Evolutionary conservation across 2,888 invertebrate species (phyloP).

Genomic region (Caenorhabditis sp.): DNA sequence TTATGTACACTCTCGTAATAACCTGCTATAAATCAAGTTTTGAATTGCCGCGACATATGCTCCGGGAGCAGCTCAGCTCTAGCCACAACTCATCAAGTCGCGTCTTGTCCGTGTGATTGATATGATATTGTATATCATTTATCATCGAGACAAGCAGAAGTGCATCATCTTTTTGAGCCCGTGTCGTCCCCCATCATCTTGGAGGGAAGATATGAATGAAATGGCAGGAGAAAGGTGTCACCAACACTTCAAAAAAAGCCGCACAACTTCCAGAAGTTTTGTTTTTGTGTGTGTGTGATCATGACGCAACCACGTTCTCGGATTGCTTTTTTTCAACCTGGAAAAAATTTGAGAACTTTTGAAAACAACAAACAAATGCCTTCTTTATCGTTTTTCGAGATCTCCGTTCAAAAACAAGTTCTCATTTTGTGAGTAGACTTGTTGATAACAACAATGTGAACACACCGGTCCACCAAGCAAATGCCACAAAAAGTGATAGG

Average conservation of each 20-base stretch:
- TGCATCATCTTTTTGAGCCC: slow-evolving; percentile 17
- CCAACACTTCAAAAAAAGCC: slow-evolving; percentile 23
- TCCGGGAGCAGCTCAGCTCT: not conserved
- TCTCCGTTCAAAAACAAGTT: not conserved
- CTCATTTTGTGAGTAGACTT: not conserved
- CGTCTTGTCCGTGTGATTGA: slow-evolving; percentile 55
- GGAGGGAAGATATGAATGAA: slow-evolving; percentile 22
- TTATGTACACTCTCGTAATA: slow-evolving; percentile 15
- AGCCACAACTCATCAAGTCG: slow-evolving; percentile 7
- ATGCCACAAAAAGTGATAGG: slow-evolving; percentile 43
- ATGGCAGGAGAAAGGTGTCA: slow-evolving; percentile 35
- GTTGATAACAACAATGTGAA: slow-evolving; percentile 46
- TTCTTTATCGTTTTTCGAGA: not conserved
- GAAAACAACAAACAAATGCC: not conserved
- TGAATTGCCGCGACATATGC: slow-evolving; percentile 32
- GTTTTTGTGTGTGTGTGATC: not conserved
- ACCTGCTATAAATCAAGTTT: slow-evolving; percentile 26
- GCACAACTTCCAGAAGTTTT: slow-evolving; percentile 7
- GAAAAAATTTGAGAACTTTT: not conserved
- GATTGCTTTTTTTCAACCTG: not conserved
- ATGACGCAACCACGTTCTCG: slow-evolving; percentile 1
- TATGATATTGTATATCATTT: slow-evolving; percentile 56
- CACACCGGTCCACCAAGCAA: slow-evolving; percentile 46
- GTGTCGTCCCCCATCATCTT: slow-evolving; percentile 10
- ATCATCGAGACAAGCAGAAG: slow-evolving; percentile 40